phyloP scores from a whole-genome alignment of 2,113 vertebrate genomes.

The Centropus bengalensis region DNA sequence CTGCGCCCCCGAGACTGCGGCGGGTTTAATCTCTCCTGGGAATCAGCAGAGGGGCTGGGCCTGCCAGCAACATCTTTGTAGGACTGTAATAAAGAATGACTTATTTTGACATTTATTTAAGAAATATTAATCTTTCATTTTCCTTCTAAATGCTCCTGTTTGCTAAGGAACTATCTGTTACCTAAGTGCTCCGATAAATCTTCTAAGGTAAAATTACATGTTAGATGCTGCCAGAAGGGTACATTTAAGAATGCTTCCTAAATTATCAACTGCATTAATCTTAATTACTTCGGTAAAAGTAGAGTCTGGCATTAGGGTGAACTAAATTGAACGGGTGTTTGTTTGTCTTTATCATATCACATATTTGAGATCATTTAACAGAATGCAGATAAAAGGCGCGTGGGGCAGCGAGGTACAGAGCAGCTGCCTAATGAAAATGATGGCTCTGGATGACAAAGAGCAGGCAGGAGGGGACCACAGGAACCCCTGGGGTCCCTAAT shows the following conservation, averaged over 20 bases:
- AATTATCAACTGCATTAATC: constrained; percentile 84
- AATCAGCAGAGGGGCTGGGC: not conserved
- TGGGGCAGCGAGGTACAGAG: not conserved
- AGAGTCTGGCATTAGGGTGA: constrained; percentile 68
- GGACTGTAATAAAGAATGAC: not conserved
- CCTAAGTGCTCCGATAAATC: constrained; percentile 76
- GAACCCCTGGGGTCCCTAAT: not conserved
- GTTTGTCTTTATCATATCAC: constrained; percentile 68
- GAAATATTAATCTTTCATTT: constrained; percentile 69
- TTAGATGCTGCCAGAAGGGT: constrained; percentile 68
- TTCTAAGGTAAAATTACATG: constrained; percentile 77
- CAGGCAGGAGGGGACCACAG: not conserved
- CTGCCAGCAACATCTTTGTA: not conserved
- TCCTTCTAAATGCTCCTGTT: constrained; percentile 72
- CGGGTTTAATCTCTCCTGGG: not conserved
- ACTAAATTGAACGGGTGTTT: constrained; percentile 52
- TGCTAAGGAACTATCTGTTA: constrained; percentile 77
- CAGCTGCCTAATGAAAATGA: not conserved
- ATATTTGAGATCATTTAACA: constrained; percentile 74
- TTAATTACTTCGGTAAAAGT: constrained; percentile 81
- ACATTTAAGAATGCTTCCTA: constrained; percentile 68
- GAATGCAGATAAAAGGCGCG: constrained; percentile 48
- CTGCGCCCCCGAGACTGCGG: not conserved
- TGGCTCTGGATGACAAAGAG: constrained; percentile 39
- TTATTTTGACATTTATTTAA: constrained; percentile 59